Conservation (phyloP, 64 coral and sea anemone genomes). For the Montipora efflorescens region DNA sequence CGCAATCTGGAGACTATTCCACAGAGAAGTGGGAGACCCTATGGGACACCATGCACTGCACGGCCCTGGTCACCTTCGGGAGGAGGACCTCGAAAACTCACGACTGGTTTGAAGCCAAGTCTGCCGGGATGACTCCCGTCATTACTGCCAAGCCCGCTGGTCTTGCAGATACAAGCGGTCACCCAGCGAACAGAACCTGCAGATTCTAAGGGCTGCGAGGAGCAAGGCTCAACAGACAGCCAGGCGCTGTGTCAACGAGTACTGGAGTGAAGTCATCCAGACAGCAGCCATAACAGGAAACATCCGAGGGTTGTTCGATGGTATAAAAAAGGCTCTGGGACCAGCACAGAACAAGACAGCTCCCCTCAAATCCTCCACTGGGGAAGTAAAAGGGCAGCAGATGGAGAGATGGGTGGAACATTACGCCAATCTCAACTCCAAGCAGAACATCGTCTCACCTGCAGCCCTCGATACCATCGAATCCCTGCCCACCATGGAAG, state of each 20-base stretch:
- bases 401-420: slow-evolving; percentile 69
- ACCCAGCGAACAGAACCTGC: background rate
- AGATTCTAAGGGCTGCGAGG: background rate
- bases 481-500: background rate
- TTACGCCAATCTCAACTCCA: slow-evolving; percentile 51
- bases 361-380: background rate
- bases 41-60: background rate
- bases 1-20: background rate
- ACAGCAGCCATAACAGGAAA: slow-evolving; percentile 1
- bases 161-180: background rate
- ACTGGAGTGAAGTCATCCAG: slow-evolving; percentile 52
- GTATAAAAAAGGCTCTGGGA: slow-evolving; percentile 20
- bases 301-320: background rate
- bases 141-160: background rate
- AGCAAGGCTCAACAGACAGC: background rate
- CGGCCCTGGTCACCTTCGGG: slow-evolving; percentile 51
- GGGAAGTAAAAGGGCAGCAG: background rate
- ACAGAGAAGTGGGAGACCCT: background rate
- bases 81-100: slow-evolving; percentile 11
- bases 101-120: slow-evolving; percentile 62
- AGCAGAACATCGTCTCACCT: background rate
- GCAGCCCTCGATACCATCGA: slow-evolving; percentile 13
- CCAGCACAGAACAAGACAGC: background rate
- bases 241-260: slow-evolving; percentile 40
- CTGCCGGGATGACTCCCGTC: slow-evolving; percentile 9